phyloP scores from a whole-genome alignment of 2,888 invertebrate genomes.

The Anaspis maculata region DNA sequence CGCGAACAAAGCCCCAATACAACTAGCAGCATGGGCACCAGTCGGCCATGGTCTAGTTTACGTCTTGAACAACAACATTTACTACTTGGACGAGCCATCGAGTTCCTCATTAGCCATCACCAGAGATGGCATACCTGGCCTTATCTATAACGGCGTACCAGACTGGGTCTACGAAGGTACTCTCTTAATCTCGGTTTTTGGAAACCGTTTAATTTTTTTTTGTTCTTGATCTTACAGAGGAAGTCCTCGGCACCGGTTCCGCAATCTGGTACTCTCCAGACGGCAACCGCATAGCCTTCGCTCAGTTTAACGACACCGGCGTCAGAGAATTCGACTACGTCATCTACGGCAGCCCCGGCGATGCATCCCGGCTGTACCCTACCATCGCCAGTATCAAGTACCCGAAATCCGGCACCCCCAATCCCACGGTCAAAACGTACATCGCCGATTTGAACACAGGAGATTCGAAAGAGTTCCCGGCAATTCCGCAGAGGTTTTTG shows the following conservation, averaged over 20 bases:
- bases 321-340: slow-evolving; percentile 59
- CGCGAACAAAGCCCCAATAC: slow-evolving; percentile 48
- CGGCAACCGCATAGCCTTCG: slow-evolving; percentile 70
- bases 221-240: slow-evolving; percentile 78
- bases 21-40: slow-evolving; percentile 55
- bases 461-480: slow-evolving; percentile 43
- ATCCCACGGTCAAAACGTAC: slow-evolving; percentile 62
- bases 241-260: slow-evolving; percentile 72
- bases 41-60: slow-evolving; percentile 50
- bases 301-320: slow-evolving; percentile 68
- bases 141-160: slow-evolving; percentile 70
- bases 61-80: slow-evolving; percentile 63
- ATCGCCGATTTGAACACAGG: slow-evolving; percentile 48
- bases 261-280: slow-evolving; percentile 86
- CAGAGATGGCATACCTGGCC: slow-evolving; percentile 37
- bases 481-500: slow-evolving; percentile 31
- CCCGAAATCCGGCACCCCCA: slow-evolving; percentile 67
- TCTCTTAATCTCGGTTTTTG: slow-evolving; percentile 1
- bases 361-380: slow-evolving; percentile 58
- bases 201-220: too few relatives aligned
- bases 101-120: slow-evolving; percentile 43
- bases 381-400: slow-evolving; percentile 58
- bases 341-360: slow-evolving; percentile 56
- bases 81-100: slow-evolving; percentile 43
- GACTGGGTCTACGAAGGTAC: slow-evolving; percentile 93